Base-by-base conservation (phyloP, 2,888 invertebrate species). In the Anorthoa munda region DNA sequence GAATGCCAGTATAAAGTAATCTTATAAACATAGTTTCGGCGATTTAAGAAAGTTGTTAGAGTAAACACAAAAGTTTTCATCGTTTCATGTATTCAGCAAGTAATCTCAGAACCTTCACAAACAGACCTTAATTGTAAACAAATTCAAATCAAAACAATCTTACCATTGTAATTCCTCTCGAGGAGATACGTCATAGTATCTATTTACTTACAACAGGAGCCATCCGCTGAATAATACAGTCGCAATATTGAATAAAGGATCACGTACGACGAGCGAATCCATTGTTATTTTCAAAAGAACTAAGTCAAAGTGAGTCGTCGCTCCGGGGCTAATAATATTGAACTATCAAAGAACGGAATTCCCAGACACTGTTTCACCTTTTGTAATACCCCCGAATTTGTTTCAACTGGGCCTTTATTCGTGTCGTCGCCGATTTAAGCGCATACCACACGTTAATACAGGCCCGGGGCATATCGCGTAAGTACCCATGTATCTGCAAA, bases 401-500 rank as follows among this genome's bases (percentile, higher is more conserved):
- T 86, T 76, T 78, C 83, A 83, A 80, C 82, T 78, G 76, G 75
- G 81, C 80, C 86, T 89, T 89, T 89, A 90, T 88, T 90, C 90
- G 88, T 91, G 92, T 94, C 92, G 91, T 92, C 91, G 88, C 92
- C 88, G 90, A 93, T 93, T 93, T 94, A 92, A 90, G 79, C 90
- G 86, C 81, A 84, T 81, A 79, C 86, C 84, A 86, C 90, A 93
- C 92, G 93, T 92, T 95, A 95, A 95, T 94, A 94, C 92, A 80
- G 79, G 92, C 95, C 93, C 75, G 86, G 70, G 94, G 96, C 95
- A 86, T 86, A 91, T 92, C 90, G 92, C 89, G 92, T 93, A 94
- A 93, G 93, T 94, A 94, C 91, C 93, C 91, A 89, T 94, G 94
- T 94, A 93, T 94, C 94, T 92, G 94, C 95, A 95, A 96, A 96